These are phyloP conservation scores for Proisotoma minuta DNA, from an alignment of 2,888 invertebrate species.

Conservation along the genomic window DNA sequence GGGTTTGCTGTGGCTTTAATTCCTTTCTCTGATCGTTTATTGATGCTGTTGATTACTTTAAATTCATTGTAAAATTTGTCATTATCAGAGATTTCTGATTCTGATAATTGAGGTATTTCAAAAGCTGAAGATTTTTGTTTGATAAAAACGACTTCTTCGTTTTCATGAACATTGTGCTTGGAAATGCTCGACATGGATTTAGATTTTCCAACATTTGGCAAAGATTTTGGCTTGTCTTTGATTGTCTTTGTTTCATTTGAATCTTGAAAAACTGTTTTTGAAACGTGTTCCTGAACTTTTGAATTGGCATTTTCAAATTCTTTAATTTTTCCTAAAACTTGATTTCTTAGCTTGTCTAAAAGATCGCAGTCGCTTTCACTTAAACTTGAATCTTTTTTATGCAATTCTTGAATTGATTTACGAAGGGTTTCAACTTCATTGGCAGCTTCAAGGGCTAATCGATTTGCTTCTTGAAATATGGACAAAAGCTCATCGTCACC, in stretches of 20 bases:
- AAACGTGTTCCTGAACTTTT: constrained; percentile 17
- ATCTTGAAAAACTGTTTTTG: too few relatives aligned
- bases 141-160: not conserved
- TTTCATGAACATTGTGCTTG: too few relatives aligned
- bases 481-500: constrained; percentile 25
- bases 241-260: too few relatives aligned
- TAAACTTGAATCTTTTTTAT: constrained; percentile 23
- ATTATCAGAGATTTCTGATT: too few relatives aligned
- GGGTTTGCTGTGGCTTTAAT: not conserved
- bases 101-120: not conserved
- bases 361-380: constrained; percentile 23
- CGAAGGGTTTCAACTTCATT: constrained; percentile 36
- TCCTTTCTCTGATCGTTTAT: too few relatives aligned
- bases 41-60: too few relatives aligned
- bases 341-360: constrained; percentile 25
- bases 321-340: constrained; percentile 32
- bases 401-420: constrained; percentile 29
- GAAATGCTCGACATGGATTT: too few relatives aligned
- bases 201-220: too few relatives aligned
- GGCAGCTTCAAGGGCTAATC: constrained; percentile 34
- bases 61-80: too few relatives aligned
- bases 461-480: constrained; percentile 38
- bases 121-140: not conserved
- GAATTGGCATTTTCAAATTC: constrained; percentile 35
- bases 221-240: too few relatives aligned